These are phyloP conservation scores for Neogobius melanostomus DNA, from an alignment of 2,113 vertebrate species.

Conservation along the genomic window DNA sequence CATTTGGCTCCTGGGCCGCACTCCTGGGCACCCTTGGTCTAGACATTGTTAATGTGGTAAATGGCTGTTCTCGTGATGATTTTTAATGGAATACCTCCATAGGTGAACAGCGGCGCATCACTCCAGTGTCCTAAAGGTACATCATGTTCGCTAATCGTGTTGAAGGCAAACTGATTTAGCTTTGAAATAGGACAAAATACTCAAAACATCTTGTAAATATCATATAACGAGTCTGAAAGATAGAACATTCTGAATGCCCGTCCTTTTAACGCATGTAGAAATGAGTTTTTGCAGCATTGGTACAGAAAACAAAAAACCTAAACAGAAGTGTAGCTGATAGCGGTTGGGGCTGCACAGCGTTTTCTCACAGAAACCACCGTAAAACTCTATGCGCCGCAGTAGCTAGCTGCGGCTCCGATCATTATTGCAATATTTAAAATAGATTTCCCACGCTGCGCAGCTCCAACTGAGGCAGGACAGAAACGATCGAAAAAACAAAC, in stretches of 20 bases:
- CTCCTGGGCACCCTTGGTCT: too few species aligned
- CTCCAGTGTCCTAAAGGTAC: too few species aligned
- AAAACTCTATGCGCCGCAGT: background rate
- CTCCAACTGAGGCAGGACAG: background rate
- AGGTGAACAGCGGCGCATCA: too few species aligned
- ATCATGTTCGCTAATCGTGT: too few species aligned
- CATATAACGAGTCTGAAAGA: background rate
- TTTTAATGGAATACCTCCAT: too few species aligned
- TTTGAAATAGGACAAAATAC: background rate
- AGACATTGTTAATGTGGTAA: too few species aligned
- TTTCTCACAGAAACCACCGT: background rate
- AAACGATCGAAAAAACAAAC: slow-evolving; percentile 26
- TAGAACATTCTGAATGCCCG: background rate
- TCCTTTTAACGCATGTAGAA: background rate
- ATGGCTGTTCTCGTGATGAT: too few species aligned
- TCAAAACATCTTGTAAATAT: background rate
- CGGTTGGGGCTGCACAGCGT: background rate
- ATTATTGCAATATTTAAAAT: slow-evolving; percentile 7
- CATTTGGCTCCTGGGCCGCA: too few species aligned
- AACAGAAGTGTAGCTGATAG: background rate
- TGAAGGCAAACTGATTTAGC: too few species aligned
- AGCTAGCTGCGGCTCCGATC: background rate
- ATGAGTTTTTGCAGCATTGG: background rate
- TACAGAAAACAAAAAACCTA: background rate
- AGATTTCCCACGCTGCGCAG: background rate